Evolutionary conservation across 2,113 vertebrate species (phyloP).

Genomic region (Psilopogon haemacephalus): DNA sequence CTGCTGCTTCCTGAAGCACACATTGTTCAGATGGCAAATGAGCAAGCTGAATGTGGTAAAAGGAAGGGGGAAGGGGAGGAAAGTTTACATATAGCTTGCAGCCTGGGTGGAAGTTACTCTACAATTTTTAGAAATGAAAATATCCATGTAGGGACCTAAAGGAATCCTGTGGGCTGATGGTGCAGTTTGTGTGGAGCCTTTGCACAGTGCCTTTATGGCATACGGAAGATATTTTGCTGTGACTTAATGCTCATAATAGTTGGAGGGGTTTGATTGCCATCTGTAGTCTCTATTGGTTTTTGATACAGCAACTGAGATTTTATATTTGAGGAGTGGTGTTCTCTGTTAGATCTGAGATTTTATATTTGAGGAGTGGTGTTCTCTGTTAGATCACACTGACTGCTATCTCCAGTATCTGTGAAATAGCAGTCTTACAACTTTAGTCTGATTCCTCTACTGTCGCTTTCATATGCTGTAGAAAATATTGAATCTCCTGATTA

Average conservation of each 20-base stretch:
- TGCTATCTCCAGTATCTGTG: neutral
- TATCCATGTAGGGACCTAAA: slow-evolving; percentile 61
- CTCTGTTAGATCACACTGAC: neutral
- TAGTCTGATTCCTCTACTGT: neutral
- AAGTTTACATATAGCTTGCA: neutral
- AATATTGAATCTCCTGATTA: slow-evolving; percentile 43
- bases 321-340: slow-evolving; percentile 2
- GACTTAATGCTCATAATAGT: slow-evolving; percentile 22
- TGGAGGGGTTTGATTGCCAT: slow-evolving; percentile 17
- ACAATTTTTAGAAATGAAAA: slow-evolving; percentile 60
- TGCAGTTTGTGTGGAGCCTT: neutral
- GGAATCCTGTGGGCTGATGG: slow-evolving; percentile 69
- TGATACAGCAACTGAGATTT: slow-evolving; percentile 17
- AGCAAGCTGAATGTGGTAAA: slow-evolving; percentile 24
- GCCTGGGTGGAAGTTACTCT: slow-evolving; percentile 18
- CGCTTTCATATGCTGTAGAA: neutral
- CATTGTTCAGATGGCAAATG: neutral
- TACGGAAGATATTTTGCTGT: neutral
- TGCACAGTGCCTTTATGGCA: neutral
- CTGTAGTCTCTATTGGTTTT: slow-evolving; percentile 25
- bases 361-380: slow-evolving; percentile 2
- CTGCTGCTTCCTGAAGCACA: neutral
- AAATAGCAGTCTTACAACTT: neutral
- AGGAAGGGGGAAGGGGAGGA: neutral
- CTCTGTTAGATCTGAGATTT: neutral